A percentile compares a stretch with the other conserved stretches of the same genome.
phyloP scores from a whole-genome alignment of 1,140 invertebrate species.

The Drosophila pseudoobscura region DNA sequence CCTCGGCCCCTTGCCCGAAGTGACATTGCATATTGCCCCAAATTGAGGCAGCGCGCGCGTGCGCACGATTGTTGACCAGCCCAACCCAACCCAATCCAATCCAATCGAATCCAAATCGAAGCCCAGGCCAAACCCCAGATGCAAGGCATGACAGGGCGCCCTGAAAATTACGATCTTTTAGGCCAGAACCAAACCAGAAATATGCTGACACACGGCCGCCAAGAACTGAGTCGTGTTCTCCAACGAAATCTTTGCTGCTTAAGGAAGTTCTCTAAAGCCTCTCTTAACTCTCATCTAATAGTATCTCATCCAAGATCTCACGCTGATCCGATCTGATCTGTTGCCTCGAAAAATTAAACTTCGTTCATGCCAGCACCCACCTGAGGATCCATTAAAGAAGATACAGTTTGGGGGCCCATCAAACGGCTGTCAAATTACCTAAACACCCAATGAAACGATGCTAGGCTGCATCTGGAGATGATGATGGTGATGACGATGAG shows the following conservation, averaged over 20 bases:
- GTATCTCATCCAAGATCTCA: no score
- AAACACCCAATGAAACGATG: conserved; percentile 50
- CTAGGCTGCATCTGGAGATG: conserved; percentile 10
- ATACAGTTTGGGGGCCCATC: conserved; percentile 38
- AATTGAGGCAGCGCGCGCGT: conserved; percentile 51
- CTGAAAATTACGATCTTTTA: conserved; percentile 30
- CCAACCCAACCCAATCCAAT: conserved; percentile 2
- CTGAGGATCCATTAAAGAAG: conserved; percentile 10
- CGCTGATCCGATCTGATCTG: not conserved
- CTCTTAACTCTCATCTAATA: no score
- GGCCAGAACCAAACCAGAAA: conserved; percentile 29
- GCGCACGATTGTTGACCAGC: conserved; percentile 15
- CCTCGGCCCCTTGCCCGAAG: conserved; percentile 13
- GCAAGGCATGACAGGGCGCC: conserved; percentile 32
- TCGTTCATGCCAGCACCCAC: conserved; percentile 24
- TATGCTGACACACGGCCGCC: conserved; percentile 32
- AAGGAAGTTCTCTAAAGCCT: no score
- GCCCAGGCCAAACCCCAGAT: conserved; percentile 23
- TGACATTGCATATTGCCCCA: conserved; percentile 74
- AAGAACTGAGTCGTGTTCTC: no score
- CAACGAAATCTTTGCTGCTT: no score
- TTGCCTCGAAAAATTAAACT: not conserved
- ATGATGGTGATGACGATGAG: conserved; percentile 19
- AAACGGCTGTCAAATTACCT: conserved; percentile 76
- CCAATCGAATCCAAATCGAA: conserved; percentile 20